Base-by-base conservation (phyloP, 2,113 vertebrate species). In the Pterocles orientalis region DNA sequence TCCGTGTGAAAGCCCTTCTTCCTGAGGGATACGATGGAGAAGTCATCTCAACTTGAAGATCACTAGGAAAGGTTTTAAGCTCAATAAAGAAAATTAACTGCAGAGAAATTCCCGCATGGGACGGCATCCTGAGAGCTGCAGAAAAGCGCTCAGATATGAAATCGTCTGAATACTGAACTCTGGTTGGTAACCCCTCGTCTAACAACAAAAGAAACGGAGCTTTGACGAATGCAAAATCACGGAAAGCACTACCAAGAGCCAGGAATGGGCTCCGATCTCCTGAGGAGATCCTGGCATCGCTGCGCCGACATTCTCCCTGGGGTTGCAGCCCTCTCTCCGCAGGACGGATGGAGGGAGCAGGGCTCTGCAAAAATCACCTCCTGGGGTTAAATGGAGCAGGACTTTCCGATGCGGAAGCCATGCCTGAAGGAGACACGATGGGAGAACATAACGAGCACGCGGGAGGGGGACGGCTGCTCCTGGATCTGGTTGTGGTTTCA, bases 191-290 rank as follows among this genome's bases (percentile, higher is more conserved):
- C 20, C 39, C 47, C n/a, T 20, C 5, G 23, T 18, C 50, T 24
- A 83, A 18, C 1, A 2, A 45, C 14, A 78, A 34, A n/a, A 1
- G 28, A 53, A 84, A 51, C 14, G 14, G 2, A 82, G 10, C 23
- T n/a, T 16, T 11, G 69, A 39, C 4, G 50, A 33, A 53, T 4
- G 36, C 56, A 80, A 48, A 80, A 6, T n/a, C 19, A 20, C 26
- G 41, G 23, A 60, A n/a, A 45, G n/a, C 16, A 2, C 51, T 13
- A 10, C 2, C 3, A 23, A 19, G 2, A 4, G 2, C 2, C 0
- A 5, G 25, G 28, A 25, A 23, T 0, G 2, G 69, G 57, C 69
- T 45, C 51, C 24, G 80, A 50, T 19, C 57, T 3, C 7, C 21
- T 9, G 47, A 39, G 68, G 33, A 71, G 71, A 29, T 18, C 26